Base-by-base conservation (phyloP, 2,797 vertebrate species). In the Crenuchus spilurus region DNA sequence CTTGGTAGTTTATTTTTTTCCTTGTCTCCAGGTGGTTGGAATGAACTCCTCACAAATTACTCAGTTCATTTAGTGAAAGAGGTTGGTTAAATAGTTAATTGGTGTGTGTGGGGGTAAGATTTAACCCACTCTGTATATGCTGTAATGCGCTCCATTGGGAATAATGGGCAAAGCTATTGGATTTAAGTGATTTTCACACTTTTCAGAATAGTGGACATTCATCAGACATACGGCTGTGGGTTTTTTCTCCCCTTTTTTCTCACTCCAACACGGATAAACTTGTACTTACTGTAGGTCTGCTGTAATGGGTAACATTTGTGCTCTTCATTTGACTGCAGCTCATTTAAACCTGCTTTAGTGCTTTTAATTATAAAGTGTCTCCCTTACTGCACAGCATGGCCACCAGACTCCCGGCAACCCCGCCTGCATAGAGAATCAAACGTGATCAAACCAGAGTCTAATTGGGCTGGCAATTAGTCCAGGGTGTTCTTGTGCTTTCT, bases 391-490 rank as follows among this genome's bases (percentile, higher is more conserved):
- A 2, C 68, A 42, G 58, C 18, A 7, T 48, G 48, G 42, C 28
- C 46, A 31, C 63, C 60, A 48, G 58, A 52, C 28, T 64, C 28
- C 55, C 1, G 57, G 35, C 52, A 60, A 54, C 26, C 41, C 10
- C 2, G 41, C 44, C 24, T 51, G 16, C 46, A 42, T 66, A 64
- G 68, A 73, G 65, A 44, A 57, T 48, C 39, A 44, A 63, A 60
- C 58, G 26, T 61, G 71, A 55, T 75, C 61, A 63, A 44, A 54
- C 41, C 46, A 2, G 20, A 18, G 54, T 61, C 28, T 78, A 80
- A 81, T 81, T 80, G 75, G 77, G 16, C 63, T 41, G 46, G 69
- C 79, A 81, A 81, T 81, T 76, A 80, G 35, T 37, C 54, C 13
- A 1, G 5, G 2, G 4, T 35, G 41, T 41, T 26, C 62, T 46